Conservation (phyloP, 2,797 vertebrate genomes). For the Corythornis leucogaster region DNA sequence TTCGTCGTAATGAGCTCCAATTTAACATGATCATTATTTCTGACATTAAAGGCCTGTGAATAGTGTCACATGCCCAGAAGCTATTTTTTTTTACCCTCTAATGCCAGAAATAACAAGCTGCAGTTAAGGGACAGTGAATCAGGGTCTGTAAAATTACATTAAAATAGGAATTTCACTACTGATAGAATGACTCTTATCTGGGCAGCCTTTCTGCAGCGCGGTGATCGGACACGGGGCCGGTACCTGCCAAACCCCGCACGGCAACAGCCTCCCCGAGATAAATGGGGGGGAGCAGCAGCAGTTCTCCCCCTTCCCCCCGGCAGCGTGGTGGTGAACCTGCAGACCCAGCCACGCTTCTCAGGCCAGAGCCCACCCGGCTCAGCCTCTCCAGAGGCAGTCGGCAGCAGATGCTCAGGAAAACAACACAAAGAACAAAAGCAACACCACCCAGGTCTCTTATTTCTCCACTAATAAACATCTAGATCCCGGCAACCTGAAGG, state of each 20-base stretch:
- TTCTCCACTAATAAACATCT: neutral
- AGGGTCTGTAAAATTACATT: constrained; percentile 70
- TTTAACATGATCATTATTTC: constrained; percentile 84
- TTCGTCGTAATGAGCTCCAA: constrained; percentile 83
- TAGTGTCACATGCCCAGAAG: constrained; percentile 82
- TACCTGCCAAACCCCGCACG: neutral
- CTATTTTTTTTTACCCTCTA: constrained; percentile 79
- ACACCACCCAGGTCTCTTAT: neutral
- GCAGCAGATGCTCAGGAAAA: neutral
- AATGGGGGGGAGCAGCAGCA: neutral
- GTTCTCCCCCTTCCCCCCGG: neutral
- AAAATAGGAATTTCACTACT: constrained; percentile 61
- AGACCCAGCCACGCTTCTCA: neutral
- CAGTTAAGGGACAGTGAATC: constrained; percentile 78
- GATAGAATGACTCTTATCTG: constrained; percentile 6
- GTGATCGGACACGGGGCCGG: neutral
- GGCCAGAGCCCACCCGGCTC: neutral
- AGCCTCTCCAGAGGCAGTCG: neutral
- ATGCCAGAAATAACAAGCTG: constrained; percentile 83
- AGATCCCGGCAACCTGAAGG: neutral
- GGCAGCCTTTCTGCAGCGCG: neutral
- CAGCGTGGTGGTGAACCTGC: accelerated
- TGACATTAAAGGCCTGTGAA: constrained; percentile 84
- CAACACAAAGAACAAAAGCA: neutral
- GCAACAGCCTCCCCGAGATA: neutral